Percentiles rank a stretch among this genome's conserved stretches.
These are phyloP conservation scores for Leuciscus idus DNA, from an alignment of 2,113 vertebrate species.

Conservation along the genomic window DNA sequence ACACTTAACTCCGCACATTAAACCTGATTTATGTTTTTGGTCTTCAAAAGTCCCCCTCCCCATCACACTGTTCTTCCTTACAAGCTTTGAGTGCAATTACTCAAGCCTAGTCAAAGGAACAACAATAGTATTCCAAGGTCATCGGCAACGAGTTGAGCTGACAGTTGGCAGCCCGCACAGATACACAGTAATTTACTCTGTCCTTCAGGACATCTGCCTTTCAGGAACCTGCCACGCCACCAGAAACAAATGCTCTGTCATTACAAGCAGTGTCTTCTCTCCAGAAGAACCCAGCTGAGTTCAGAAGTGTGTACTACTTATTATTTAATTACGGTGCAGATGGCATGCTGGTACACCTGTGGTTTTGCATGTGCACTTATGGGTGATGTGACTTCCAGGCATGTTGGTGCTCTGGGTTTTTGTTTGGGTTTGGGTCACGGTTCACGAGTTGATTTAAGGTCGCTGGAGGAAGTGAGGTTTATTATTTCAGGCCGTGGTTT, in stretches of 20 bases:
- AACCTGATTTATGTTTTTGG: conserved; percentile 36
- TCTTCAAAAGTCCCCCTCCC: background rate
- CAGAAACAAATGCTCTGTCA: conserved; percentile 21
- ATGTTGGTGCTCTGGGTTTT: background rate
- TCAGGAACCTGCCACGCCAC: conserved; percentile 12
- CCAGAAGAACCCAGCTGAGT: background rate
- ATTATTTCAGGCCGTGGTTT: background rate
- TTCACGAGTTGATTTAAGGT: background rate
- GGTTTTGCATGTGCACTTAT: background rate
- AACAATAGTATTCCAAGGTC: conserved; percentile 40
- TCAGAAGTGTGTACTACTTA: background rate
- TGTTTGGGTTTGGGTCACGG: background rate
- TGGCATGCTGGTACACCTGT: background rate
- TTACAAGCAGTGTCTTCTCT: background rate
- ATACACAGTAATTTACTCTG: conserved; percentile 43
- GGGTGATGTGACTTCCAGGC: background rate
- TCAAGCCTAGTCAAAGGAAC: conserved; percentile 33
- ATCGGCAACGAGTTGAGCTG: conserved; percentile 19
- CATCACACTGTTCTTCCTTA: conserved; percentile 38
- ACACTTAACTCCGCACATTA: background rate
- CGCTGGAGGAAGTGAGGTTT: background rate
- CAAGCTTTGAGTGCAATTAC: conserved; percentile 42
- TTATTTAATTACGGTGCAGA: background rate
- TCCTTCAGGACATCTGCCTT: conserved; percentile 34
- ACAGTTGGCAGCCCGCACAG: conserved; percentile 37